A percentile compares a stretch with the other conserved stretches of the same genome.
These are phyloP conservation scores for Himantopus leucocephalus DNA, from an alignment of 2,113 vertebrate genomes.

Conservation along the genomic window DNA sequence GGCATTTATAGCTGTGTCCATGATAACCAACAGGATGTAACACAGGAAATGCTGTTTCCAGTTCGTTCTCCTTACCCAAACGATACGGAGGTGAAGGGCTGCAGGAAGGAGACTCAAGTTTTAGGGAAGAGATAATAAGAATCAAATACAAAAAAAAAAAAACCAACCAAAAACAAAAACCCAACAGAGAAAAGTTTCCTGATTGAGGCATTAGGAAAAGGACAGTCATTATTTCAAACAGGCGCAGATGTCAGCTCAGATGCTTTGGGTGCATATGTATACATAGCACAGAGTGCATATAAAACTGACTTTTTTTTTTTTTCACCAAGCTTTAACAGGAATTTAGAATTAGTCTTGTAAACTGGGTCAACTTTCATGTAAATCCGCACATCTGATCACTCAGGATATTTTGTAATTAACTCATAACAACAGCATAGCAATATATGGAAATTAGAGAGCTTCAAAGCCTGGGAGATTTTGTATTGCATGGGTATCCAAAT, in stretches of 20 bases:
- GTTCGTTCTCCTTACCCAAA: neutral
- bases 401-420: neutral
- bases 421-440: neutral
- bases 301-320: neutral
- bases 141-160: neutral
- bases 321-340: neutral
- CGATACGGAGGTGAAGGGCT: neutral
- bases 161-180: too few relatives aligned
- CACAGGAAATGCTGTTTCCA: neutral
- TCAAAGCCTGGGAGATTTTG: neutral
- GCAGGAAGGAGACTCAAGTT: neutral
- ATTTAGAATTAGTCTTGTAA: neutral
- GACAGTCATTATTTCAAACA: neutral
- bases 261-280: neutral
- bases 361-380: neutral
- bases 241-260: neutral
- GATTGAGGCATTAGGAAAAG: neutral
- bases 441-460: neutral
- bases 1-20: neutral
- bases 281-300: neutral
- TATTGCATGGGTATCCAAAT: neutral
- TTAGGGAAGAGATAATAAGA: neutral
- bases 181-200: neutral
- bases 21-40: neutral
- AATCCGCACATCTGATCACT: neutral